phyloP scores from a whole-genome alignment of 1,140 invertebrate species.

The Heliconius congener region DNA sequence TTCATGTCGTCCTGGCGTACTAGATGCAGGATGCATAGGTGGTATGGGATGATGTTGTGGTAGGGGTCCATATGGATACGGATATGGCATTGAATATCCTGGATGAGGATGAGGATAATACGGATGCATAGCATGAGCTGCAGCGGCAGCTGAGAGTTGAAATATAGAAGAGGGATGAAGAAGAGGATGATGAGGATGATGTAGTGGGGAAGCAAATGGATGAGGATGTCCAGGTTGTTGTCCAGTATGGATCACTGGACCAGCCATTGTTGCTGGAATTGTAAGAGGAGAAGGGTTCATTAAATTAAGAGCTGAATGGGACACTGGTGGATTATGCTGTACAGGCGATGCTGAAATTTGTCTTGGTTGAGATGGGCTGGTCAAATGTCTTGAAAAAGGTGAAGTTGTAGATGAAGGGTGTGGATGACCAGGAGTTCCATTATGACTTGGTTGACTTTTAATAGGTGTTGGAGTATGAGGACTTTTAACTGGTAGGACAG shows the following conservation, averaged over 20 bases:
- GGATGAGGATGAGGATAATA: slow-evolving; percentile 87
- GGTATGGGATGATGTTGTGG: slow-evolving; percentile 88
- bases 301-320: slow-evolving; percentile 83
- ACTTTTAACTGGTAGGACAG: slow-evolving; percentile 73
- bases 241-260: slow-evolving; percentile 86
- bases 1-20: slow-evolving; percentile 76
- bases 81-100: slow-evolving; percentile 84
- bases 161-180: slow-evolving; percentile 87
- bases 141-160: slow-evolving; percentile 81
- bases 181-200: slow-evolving; percentile 85
- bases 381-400: slow-evolving; percentile 76
- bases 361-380: slow-evolving; percentile 73
- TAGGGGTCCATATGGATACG: slow-evolving; percentile 87
- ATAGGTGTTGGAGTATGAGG: slow-evolving; percentile 79
- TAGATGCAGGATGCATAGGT: slow-evolving; percentile 84
- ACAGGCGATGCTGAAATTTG: slow-evolving; percentile 79
- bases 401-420: slow-evolving; percentile 78
- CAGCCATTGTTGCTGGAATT: slow-evolving; percentile 85
- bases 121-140: slow-evolving; percentile 83
- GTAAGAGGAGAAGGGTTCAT: slow-evolving; percentile 84
- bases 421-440: slow-evolving; percentile 66
- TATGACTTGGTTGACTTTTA: slow-evolving; percentile 77
- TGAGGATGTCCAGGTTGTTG: slow-evolving; percentile 85
- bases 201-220: slow-evolving; percentile 81
- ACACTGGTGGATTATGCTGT: slow-evolving; percentile 75